These are phyloP conservation scores for Clunio marinus DNA, from an alignment of 2,888 invertebrate species.

Conservation along the genomic window DNA sequence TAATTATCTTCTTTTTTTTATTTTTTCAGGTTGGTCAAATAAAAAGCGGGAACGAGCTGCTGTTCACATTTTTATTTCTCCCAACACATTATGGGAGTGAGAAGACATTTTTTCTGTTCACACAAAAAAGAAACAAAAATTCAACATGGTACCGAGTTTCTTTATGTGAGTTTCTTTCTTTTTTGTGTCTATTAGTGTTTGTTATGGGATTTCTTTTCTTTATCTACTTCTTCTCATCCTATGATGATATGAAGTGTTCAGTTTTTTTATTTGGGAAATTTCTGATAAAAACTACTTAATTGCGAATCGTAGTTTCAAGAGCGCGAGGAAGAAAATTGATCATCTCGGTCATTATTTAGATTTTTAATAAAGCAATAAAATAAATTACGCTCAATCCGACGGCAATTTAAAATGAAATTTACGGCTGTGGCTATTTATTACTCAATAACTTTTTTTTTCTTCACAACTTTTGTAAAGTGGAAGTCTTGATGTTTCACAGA, in stretches of 20 bases:
- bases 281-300: background rate
- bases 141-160: background rate
- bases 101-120: background rate
- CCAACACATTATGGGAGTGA: background rate
- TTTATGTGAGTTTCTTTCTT: background rate
- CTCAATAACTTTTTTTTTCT: slow-evolving; percentile 5
- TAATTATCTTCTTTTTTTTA: background rate
- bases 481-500: background rate
- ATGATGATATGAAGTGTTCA: too few species aligned
- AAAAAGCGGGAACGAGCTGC: too few species aligned
- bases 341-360: background rate
- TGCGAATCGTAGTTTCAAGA: background rate
- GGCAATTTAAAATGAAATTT: slow-evolving; percentile 32
- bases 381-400: slow-evolving; percentile 31
- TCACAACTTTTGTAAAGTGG: background rate
- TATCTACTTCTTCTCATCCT: background rate
- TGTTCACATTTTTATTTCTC: background rate
- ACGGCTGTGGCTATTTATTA: background rate
- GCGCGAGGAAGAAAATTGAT: background rate
- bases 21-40: background rate
- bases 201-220: background rate
- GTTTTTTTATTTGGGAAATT: too few species aligned
- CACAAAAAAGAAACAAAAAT: background rate
- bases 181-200: background rate
- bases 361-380: slow-evolving; percentile 31